Percentiles rank a stretch among this genome's conserved stretches.
phyloP scores from a whole-genome alignment of 1,140 invertebrate species.

The Diorhabda carinulata region DNA sequence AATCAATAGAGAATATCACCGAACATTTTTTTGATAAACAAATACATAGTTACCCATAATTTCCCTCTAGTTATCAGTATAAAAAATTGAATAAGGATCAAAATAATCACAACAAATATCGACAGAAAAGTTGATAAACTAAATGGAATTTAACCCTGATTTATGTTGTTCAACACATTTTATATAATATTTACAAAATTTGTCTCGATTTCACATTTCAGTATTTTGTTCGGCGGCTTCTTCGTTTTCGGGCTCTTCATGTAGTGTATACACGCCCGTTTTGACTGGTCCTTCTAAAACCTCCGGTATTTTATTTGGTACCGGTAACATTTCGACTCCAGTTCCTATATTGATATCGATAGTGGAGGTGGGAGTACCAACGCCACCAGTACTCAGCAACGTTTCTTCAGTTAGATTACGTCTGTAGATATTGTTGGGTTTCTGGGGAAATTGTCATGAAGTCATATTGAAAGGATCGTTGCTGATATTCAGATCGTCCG shows the following conservation, averaged over 20 bases:
- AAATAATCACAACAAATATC: too few relatives aligned
- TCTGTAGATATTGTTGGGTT: slow-evolving; percentile 53
- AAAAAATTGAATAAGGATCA: too few relatives aligned
- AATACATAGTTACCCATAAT: too few relatives aligned
- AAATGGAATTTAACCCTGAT: too few relatives aligned
- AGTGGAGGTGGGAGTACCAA: slow-evolving; percentile 56
- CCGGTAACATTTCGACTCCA: slow-evolving; percentile 36
- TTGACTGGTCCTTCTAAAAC: slow-evolving; percentile 47
- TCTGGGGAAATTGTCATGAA: slow-evolving; percentile 60
- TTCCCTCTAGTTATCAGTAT: too few relatives aligned
- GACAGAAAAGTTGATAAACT: too few relatives aligned
- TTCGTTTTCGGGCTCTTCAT: slow-evolving; percentile 62
- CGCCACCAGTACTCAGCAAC: slow-evolving; percentile 54
- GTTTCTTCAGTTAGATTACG: slow-evolving; percentile 64
- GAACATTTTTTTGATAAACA: too few relatives aligned
- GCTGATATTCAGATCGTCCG: slow-evolving; percentile 55
- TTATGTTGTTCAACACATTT: too few relatives aligned
- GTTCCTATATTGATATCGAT: slow-evolving; percentile 45
- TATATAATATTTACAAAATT: too few relatives aligned
- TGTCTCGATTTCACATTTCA: neutral
- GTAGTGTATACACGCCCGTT: slow-evolving; percentile 59
- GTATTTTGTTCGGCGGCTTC: slow-evolving; percentile 36
- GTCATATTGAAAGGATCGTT: slow-evolving; percentile 56
- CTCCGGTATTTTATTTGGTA: slow-evolving; percentile 45
- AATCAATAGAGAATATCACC: too few relatives aligned